phyloP scores from a whole-genome alignment of 1,140 invertebrate genomes.

The Solenopsis invicta region DNA sequence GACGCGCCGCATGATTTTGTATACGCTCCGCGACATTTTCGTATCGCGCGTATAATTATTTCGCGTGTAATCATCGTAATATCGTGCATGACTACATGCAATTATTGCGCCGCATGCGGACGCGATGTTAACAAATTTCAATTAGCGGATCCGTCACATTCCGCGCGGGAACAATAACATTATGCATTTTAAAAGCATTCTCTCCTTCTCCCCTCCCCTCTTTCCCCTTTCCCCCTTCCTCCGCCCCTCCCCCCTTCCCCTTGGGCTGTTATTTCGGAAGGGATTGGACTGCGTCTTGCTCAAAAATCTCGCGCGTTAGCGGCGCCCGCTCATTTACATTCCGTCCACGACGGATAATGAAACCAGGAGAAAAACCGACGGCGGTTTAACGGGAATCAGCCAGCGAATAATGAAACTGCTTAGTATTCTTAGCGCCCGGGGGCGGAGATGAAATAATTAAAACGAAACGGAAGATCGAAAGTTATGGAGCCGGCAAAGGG shows the following conservation, averaged over 20 bases:
- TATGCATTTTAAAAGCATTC: slow-evolving; percentile 54
- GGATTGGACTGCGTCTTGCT: slow-evolving; percentile 58
- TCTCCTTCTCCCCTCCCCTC: background rate
- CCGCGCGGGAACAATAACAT: slow-evolving; percentile 57
- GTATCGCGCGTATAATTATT: slow-evolving; percentile 62
- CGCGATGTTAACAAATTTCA: slow-evolving; percentile 62
- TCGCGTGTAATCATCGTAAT: slow-evolving; percentile 60
- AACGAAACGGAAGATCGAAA: slow-evolving; percentile 82
- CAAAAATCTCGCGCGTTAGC: slow-evolving; percentile 76
- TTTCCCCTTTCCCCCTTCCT: background rate
- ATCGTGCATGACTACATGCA: slow-evolving; percentile 60
- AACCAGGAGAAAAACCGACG: slow-evolving; percentile 84
- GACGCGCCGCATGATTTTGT: slow-evolving; percentile 39
- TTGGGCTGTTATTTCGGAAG: slow-evolving; percentile 41
- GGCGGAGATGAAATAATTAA: slow-evolving; percentile 83
- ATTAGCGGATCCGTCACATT: slow-evolving; percentile 49
- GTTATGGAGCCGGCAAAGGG: slow-evolving; percentile 74
- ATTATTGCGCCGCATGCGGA: slow-evolving; percentile 50
- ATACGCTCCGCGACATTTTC: slow-evolving; percentile 46
- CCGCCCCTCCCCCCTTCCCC: too few species aligned
- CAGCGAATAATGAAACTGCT: slow-evolving; percentile 86
- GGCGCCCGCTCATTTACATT: slow-evolving; percentile 83
- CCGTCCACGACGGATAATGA: slow-evolving; percentile 85
- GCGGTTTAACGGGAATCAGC: slow-evolving; percentile 85
- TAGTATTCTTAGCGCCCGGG: slow-evolving; percentile 83